Conservation (phyloP, 2,113 vertebrate genomes). For the Rhea pennata region DNA sequence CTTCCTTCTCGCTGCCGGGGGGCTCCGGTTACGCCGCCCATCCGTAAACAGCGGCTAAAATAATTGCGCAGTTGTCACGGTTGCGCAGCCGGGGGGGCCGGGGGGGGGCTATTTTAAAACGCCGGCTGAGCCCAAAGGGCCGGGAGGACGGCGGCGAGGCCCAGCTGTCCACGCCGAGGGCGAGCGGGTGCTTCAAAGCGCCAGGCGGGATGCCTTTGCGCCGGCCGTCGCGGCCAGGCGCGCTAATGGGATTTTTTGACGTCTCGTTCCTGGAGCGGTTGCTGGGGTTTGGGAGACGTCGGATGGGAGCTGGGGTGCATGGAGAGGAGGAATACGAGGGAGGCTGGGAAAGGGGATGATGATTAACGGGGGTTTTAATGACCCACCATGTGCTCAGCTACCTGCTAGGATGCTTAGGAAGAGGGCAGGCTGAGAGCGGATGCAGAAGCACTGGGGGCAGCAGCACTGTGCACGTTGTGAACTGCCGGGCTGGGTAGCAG, state of each 20-base stretch:
- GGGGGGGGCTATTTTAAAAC: slow-evolving; percentile 71
- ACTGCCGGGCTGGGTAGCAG: too few relatives aligned
- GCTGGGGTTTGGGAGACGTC: not conserved
- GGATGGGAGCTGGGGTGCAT: not conserved
- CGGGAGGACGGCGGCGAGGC: slow-evolving; percentile 22
- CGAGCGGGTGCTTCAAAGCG: slow-evolving; percentile 54
- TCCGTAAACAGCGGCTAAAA: slow-evolving; percentile 54
- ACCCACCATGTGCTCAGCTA: not conserved
- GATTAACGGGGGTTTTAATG: not conserved
- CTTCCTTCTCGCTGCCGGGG: not conserved
- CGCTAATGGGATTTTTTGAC: slow-evolving; percentile 56
- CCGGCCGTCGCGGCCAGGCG: not conserved
- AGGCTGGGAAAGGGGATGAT: not conserved
- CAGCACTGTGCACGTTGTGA: too few relatives aligned
- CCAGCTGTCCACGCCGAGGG: slow-evolving; percentile 64
- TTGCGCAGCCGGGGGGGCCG: not conserved
- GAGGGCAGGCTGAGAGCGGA: not conserved
- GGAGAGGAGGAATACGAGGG: not conserved
- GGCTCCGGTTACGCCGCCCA: not conserved
- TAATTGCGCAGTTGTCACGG: slow-evolving; percentile 74
- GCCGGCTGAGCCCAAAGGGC: slow-evolving; percentile 47
- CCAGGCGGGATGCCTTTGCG: not conserved
- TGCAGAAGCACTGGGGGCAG: not conserved
- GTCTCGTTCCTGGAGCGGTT: not conserved
- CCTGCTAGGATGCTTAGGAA: not conserved